Conservation (phyloP, 2,113 vertebrate genomes). For the Heterotis niloticus region DNA sequence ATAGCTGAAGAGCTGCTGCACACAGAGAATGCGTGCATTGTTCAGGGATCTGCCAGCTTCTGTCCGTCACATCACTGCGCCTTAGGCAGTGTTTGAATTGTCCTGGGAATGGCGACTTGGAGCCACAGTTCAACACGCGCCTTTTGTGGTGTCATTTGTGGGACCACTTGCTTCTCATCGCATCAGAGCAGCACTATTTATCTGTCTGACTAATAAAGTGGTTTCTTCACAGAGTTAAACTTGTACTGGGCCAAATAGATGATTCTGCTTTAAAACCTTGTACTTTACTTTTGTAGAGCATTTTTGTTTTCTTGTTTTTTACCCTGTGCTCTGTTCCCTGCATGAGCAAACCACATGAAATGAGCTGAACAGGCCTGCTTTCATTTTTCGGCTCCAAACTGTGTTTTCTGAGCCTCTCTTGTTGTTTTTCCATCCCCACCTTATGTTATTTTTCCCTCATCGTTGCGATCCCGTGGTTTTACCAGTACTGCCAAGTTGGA, state of each 20-base stretch:
- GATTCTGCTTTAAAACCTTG: too few relatives aligned
- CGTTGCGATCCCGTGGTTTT: constrained; percentile 26
- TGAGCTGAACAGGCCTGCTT: not conserved
- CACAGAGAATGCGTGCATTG: constrained; percentile 46
- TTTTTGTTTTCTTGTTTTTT: too few relatives aligned
- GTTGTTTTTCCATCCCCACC: not conserved
- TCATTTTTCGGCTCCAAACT: constrained; percentile 13
- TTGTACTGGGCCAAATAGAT: too few relatives aligned
- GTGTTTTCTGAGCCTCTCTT: not conserved
- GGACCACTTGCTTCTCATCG: too few relatives aligned
- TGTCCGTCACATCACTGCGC: constrained; percentile 37
- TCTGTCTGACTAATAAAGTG: too few relatives aligned
- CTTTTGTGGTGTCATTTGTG: constrained; percentile 20
- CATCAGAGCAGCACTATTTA: too few relatives aligned
- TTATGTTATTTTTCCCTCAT: not conserved
- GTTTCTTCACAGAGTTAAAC: too few relatives aligned
- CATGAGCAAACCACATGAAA: constrained; percentile 2
- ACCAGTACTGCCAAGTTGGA: constrained; percentile 10
- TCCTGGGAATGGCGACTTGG: constrained; percentile 33
- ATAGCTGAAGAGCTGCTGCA: not conserved
- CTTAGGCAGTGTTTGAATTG: constrained; percentile 51
- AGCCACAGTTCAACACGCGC: constrained; percentile 3
- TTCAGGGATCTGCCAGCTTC: constrained; percentile 31
- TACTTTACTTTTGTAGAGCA: too few relatives aligned
- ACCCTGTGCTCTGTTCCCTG: too few relatives aligned